These are phyloP conservation scores for Chaetophractus vellerosus DNA, from an alignment of 2,797 vertebrate species.

Conservation along the genomic window DNA sequence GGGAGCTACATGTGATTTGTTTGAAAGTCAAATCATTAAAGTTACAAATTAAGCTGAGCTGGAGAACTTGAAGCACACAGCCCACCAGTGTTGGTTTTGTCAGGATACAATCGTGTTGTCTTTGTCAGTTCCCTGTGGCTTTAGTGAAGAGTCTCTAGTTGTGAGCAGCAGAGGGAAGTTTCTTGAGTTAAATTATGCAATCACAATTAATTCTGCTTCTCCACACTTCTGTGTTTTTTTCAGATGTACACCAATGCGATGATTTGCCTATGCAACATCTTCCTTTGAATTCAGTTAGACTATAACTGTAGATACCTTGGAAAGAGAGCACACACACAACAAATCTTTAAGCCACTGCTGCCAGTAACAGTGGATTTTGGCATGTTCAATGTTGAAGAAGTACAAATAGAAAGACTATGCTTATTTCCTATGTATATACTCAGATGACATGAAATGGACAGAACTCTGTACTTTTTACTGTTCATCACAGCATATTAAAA, in stretches of 20 bases:
- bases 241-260: neutral
- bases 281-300: slow-evolving; percentile 27
- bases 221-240: neutral
- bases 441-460: neutral
- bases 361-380: neutral
- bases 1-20: neutral
- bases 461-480: neutral
- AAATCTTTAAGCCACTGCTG: neutral
- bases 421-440: neutral
- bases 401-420: neutral
- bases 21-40: slow-evolving; percentile 58
- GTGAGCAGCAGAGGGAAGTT: neutral
- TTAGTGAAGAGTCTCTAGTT: neutral
- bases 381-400: slow-evolving; percentile 20
- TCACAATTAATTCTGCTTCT: neutral
- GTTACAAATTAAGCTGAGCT: slow-evolving; percentile 32
- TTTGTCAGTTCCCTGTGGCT: too few species aligned
- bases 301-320: neutral
- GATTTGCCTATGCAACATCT: neutral
- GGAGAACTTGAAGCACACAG: neutral
- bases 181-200: neutral
- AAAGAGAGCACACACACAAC: neutral
- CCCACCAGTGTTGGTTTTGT: neutral
- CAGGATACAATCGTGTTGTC: neutral
- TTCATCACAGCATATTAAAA: neutral